phyloP scores from a whole-genome alignment of 2,797 vertebrate genomes.

The Pseudomugil tenellus region DNA sequence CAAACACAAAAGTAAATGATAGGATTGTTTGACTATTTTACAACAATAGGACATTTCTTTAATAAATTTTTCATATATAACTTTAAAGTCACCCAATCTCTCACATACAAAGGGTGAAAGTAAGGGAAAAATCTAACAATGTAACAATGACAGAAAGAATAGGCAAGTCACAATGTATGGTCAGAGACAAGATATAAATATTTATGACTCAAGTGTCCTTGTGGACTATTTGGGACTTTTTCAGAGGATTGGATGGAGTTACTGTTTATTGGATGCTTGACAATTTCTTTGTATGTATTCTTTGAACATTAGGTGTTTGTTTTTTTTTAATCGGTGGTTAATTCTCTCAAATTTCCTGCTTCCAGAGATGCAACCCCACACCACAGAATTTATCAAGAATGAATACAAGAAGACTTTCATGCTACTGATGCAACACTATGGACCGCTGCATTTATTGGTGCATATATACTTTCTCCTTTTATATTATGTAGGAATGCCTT shows the following conservation, averaged over 20 bases:
- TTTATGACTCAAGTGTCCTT: conserved; percentile 10
- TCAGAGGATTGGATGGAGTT: not conserved
- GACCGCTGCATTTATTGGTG: not conserved
- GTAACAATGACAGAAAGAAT: conserved; percentile 11
- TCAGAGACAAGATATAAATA: conserved; percentile 13
- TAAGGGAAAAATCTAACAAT: conserved; percentile 1
- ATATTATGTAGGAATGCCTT: not conserved
- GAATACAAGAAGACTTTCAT: not conserved
- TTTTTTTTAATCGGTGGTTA: not conserved
- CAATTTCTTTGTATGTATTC: conserved; percentile 33
- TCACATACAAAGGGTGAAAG: not conserved
- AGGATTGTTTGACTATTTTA: conserved; percentile 18
- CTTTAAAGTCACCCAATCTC: conserved; percentile 1
- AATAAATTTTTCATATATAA: not conserved
- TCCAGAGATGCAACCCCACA: not conserved
- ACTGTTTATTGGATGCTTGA: not conserved
- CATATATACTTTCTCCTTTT: not conserved
- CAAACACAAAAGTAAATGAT: conserved; percentile 3
- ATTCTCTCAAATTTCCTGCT: not conserved
- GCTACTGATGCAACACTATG: not conserved
- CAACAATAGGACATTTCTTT: conserved; percentile 3
- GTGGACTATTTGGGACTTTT: conserved; percentile 15
- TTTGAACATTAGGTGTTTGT: conserved; percentile 14
- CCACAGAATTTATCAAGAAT: not conserved
- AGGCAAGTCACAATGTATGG: conserved; percentile 7